These are phyloP conservation scores for Ambastaia sidthimunki DNA, from an alignment of 2,797 vertebrate genomes.

Conservation along the genomic window DNA sequence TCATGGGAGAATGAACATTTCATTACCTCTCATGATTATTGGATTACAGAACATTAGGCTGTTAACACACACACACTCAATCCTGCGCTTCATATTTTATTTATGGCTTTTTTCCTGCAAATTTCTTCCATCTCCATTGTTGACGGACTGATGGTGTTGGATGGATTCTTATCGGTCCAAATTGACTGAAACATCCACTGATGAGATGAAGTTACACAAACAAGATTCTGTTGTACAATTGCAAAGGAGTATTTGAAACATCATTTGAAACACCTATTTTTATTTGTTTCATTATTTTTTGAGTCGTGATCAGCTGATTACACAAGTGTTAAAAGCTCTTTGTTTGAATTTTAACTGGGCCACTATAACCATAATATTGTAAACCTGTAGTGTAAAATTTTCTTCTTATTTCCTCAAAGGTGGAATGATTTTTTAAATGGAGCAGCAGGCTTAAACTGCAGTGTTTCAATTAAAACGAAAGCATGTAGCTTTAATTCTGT, in stretches of 20 bases:
- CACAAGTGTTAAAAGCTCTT: too few species aligned
- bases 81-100: constrained; percentile 63
- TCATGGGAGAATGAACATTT: constrained; percentile 57
- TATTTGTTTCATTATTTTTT: too few species aligned
- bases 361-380: too few species aligned
- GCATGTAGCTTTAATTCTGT: not conserved
- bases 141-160: constrained; percentile 7
- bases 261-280: too few species aligned
- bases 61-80: constrained; percentile 37
- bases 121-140: constrained; percentile 13
- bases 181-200: constrained; percentile 7
- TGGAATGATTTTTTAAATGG: too few species aligned
- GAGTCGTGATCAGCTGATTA: too few species aligned
- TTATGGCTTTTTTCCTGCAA: constrained; percentile 43
- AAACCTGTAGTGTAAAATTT: too few species aligned
- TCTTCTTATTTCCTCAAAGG: too few species aligned
- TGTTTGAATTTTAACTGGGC: too few species aligned
- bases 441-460: not conserved
- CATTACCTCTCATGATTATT: constrained; percentile 60
- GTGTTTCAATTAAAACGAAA: not conserved
- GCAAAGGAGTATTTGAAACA: too few species aligned
- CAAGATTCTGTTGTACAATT: too few species aligned
- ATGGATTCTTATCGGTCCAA: constrained; percentile 13
- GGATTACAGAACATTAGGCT: constrained; percentile 58
- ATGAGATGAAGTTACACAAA: not conserved